phyloP scores from a whole-genome alignment of 2,888 invertebrate species.

The Chrysolina haemoptera region DNA sequence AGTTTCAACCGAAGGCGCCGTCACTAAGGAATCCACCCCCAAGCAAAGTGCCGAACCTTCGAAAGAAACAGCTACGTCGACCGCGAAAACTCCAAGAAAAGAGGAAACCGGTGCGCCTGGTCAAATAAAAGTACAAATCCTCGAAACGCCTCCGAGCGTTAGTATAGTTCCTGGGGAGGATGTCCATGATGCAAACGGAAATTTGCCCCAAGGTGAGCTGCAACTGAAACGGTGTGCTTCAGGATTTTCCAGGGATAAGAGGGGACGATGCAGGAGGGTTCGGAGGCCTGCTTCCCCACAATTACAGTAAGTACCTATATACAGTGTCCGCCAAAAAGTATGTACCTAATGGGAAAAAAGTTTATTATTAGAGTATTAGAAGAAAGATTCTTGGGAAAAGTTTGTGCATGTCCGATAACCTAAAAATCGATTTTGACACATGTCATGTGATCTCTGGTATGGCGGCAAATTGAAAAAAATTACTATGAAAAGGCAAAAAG shows the following conservation, averaged over 20 bases:
- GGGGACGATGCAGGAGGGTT: slow-evolving; percentile 66
- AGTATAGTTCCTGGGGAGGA: slow-evolving; percentile 51
- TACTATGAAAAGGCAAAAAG: no score
- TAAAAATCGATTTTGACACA: no score
- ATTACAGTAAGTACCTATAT: slow-evolving; percentile 52
- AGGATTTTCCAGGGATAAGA: slow-evolving; percentile 66
- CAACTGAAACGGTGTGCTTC: slow-evolving; percentile 61
- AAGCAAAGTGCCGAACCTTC: background rate
- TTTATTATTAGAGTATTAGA: no score
- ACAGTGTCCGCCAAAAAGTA: no score
- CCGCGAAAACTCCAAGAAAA: slow-evolving; percentile 23
- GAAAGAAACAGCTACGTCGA: slow-evolving; percentile 25
- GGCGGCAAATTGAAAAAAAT: no score
- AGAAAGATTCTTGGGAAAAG: no score
- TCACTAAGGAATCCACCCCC: background rate
- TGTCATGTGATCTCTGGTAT: no score
- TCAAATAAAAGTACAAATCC: slow-evolving; percentile 61
- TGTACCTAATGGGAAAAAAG: no score
- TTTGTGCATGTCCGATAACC: no score
- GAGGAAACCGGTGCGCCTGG: slow-evolving; percentile 51
- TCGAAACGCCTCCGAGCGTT: slow-evolving; percentile 48
- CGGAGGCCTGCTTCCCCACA: slow-evolving; percentile 58
- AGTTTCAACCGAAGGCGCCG: slow-evolving; percentile 2
- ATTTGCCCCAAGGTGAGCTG: slow-evolving; percentile 57
- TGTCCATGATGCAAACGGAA: slow-evolving; percentile 32